Base-by-base conservation (phyloP, 2,113 vertebrate genomes). In the Chlorodrepanis virens region DNA sequence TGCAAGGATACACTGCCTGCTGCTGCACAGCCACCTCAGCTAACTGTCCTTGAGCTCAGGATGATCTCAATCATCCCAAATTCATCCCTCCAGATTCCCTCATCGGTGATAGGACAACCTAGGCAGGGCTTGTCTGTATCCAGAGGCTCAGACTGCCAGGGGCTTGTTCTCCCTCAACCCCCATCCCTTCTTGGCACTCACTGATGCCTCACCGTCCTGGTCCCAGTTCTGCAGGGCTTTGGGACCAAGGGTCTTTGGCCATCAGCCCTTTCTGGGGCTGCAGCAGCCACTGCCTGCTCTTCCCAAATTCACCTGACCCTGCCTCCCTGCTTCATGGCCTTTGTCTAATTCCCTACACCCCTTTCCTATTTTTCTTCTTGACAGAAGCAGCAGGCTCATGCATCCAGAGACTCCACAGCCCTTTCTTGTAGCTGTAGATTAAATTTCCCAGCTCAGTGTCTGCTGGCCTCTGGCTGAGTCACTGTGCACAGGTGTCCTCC, bases 361-460 rank as follows among this genome's bases (percentile, higher is more conserved):
- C 93, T 87, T 63, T 95, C 87, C 90, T 95, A 96, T 96, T 96
- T 94, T 95, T 95, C 96, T 96, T 95, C 87, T 63, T 94, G 95
- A 93, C 93, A 96, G 84, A 82, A 82, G 89, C 44, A 94, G 95
- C 60, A 74, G 77, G 52, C 60, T 89, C 52, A 7, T 78, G 90
- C 90, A 91, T 84, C 84, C 84, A 87, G 87, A 93, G 87, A 75
- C 77, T 94, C 83, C 56, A 59, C 64, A 71, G 72, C 52, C 89
- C 69, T 94, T 92, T 89, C 72, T 81, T 87, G 64, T 67, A 78
- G 89, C 69, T 84, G 74, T 50, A 91, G 95, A 94, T 94, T 93
- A 82, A 84, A 96, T 96, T 94, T 94, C 92, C 60, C 52, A 78
- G 72, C 19, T 24, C 77, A 24, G 47, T 24, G 52, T 47, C 81